These are phyloP conservation scores for Allygus modestus DNA, from an alignment of 2,888 invertebrate genomes.

Conservation along the genomic window DNA sequence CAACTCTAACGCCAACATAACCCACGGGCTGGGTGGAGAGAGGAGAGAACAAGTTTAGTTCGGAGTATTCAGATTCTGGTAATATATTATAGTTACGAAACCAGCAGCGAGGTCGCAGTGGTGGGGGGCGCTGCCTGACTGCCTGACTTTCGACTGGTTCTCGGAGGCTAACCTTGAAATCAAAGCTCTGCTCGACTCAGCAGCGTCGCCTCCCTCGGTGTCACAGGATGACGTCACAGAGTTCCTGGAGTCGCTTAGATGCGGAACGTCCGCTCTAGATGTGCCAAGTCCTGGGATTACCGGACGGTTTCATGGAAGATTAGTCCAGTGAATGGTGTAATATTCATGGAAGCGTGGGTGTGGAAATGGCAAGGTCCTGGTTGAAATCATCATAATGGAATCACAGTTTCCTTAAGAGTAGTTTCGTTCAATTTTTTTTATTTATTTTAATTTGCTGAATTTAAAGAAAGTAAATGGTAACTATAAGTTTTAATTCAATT, in stretches of 20 bases:
- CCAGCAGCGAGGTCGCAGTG: not conserved
- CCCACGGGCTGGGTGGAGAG: not conserved
- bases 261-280: not conserved
- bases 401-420: too few species aligned
- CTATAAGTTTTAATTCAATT: too few species aligned
- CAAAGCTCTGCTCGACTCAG: not conserved
- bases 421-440: too few species aligned
- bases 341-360: not conserved
- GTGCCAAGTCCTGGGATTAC: not conserved
- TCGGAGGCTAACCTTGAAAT: not conserved
- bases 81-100: constrained; percentile 21
- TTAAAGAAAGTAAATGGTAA: too few species aligned
- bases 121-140: not conserved
- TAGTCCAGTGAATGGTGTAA: not conserved
- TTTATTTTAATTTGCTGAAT: too few species aligned
- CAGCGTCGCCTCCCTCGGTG: not conserved
- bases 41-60: constrained; percentile 12
- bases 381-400: too few species aligned
- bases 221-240: not conserved
- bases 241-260: not conserved
- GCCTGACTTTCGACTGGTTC: not conserved
- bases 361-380: not conserved
- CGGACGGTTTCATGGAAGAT: not conserved
- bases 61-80: constrained; percentile 23
- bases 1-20: not conserved